phyloP scores from a whole-genome alignment of 2,113 vertebrate genomes.

The Sceloporus undulatus region DNA sequence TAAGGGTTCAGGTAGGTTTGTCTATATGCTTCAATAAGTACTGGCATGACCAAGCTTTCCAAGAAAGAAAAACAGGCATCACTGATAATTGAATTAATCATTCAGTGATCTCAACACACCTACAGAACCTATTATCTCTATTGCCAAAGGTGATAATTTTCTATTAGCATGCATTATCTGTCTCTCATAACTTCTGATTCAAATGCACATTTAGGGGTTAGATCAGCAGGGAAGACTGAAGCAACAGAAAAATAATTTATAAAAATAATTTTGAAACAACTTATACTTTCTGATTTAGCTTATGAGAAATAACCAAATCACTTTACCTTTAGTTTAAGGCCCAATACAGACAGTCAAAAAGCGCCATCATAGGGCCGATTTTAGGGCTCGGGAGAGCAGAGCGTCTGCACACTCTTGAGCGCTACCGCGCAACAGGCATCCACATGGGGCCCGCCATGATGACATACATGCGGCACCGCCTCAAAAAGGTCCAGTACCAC shows the following conservation, averaged over 20 bases:
- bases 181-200: not conserved
- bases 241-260: not conserved
- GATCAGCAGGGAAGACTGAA: too few species aligned
- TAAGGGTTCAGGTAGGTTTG: constrained; percentile 25
- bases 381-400: too few species aligned
- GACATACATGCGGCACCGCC: too few species aligned
- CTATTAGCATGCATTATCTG: not conserved
- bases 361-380: too few species aligned
- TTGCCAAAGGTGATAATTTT: not conserved
- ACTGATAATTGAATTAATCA: not conserved
- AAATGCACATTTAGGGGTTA: not conserved
- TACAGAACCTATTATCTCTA: not conserved
- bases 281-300: not conserved
- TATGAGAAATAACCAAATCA: too few species aligned
- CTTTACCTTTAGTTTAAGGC: too few species aligned
- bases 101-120: not conserved
- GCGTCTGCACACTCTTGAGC: too few species aligned
- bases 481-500: too few species aligned
- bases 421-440: too few species aligned
- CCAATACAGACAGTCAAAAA: too few species aligned
- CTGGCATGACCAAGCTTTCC: not conserved
- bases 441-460: too few species aligned
- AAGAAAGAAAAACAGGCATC: not conserved
- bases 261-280: not conserved
- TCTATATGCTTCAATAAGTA: not conserved